Percentiles rank a stretch among this genome's conserved stretches.
Conservation (phyloP, 2,888 invertebrate genomes). For the Leptarthrus brevirostris region DNA sequence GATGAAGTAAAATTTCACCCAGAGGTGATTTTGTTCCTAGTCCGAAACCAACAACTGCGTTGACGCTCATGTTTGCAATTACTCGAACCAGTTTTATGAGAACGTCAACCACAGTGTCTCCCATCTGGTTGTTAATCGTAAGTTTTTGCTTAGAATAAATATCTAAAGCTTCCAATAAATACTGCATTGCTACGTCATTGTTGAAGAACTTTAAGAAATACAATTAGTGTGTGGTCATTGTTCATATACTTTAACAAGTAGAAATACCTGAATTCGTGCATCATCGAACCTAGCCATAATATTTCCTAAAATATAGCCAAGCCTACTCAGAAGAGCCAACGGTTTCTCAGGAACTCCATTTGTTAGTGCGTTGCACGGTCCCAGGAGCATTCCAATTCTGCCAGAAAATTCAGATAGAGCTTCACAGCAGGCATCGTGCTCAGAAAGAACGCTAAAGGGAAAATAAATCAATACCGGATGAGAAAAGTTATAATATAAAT, state of each 20-base stretch:
- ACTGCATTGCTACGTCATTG: slow-evolving; percentile 70
- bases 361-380: slow-evolving; percentile 59
- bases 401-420: slow-evolving; percentile 71
- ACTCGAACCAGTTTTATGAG: slow-evolving; percentile 73
- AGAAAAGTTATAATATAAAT: too few relatives aligned
- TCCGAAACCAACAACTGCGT: slow-evolving; percentile 78
- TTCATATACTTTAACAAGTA: too few relatives aligned
- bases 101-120: slow-evolving; percentile 67
- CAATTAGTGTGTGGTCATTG: slow-evolving; percentile 20
- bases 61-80: slow-evolving; percentile 86
- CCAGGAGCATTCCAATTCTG: slow-evolving; percentile 65
- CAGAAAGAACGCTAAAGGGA: slow-evolving; percentile 80
- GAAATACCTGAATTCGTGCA: slow-evolving; percentile 75
- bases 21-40: slow-evolving; percentile 68
- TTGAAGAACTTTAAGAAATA: slow-evolving; percentile 70
- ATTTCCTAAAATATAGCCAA: slow-evolving; percentile 87
- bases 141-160: slow-evolving; percentile 69
- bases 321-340: slow-evolving; percentile 68
- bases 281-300: slow-evolving; percentile 82
- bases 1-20: slow-evolving; percentile 66
- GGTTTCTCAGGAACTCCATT: slow-evolving; percentile 60
- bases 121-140: slow-evolving; percentile 63
- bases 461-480: background rate
- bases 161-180: slow-evolving; percentile 69
- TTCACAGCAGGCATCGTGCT: slow-evolving; percentile 78